Evolutionary conservation across 2,797 vertebrate species (phyloP).

Genomic region (Danio aesculapii): DNA sequence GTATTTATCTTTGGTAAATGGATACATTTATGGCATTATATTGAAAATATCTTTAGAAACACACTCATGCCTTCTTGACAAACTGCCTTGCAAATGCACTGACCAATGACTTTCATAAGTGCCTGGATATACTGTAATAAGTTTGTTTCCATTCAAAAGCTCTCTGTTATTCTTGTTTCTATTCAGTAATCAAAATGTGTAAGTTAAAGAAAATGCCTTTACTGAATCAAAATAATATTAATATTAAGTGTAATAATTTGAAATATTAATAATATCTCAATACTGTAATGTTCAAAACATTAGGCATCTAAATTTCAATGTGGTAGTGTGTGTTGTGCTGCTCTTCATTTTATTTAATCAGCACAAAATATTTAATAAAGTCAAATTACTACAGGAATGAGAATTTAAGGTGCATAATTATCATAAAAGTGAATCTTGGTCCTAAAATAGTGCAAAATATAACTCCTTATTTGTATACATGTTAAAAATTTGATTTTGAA

Average conservation of each 20-base stretch:
- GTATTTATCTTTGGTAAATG: constrained; percentile 8
- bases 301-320: not conserved
- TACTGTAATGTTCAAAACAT: not conserved
- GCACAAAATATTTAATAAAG: not conserved
- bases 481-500: not conserved
- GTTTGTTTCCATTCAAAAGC: not conserved
- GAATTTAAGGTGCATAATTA: not conserved
- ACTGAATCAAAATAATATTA: not conserved
- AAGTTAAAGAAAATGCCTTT: not conserved
- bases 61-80: constrained; percentile 16
- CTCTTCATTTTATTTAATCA: not conserved
- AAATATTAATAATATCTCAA: not conserved
- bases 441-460: not conserved
- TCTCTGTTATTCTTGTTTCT: not conserved
- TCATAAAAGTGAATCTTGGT: not conserved
- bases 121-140: constrained; percentile 6
- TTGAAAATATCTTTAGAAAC: constrained; percentile 13
- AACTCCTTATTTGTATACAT: not conserved
- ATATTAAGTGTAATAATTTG: not conserved
- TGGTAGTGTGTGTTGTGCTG: not conserved
- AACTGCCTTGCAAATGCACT: constrained; percentile 10
- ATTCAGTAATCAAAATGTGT: not conserved
- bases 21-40: not conserved
- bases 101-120: not conserved
- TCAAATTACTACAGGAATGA: not conserved